A percentile compares a stretch with the other conserved stretches of the same genome.
Evolutionary conservation across 2,113 vertebrate genomes (phyloP).

Genomic region (Perognathus longimembris): DNA sequence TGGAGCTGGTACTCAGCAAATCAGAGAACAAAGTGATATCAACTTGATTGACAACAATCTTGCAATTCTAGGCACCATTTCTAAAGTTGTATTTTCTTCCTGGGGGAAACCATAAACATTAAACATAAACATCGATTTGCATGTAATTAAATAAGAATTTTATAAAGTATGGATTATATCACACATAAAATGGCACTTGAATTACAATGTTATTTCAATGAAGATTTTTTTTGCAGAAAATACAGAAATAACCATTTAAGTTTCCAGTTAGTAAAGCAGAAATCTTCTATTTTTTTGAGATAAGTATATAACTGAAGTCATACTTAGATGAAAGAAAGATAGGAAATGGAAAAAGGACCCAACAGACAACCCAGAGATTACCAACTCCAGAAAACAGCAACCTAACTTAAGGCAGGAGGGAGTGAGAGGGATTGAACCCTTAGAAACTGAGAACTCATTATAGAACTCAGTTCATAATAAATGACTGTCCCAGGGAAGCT

Average conservation of each 20-base stretch:
- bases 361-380: neutral
- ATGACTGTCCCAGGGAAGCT: fast-evolving
- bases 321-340: neutral
- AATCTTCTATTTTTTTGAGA: neutral
- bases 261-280: neutral
- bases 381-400: neutral
- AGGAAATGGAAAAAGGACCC: neutral
- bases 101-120: neutral
- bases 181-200: neutral
- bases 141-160: neutral
- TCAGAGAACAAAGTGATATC: neutral
- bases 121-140: neutral
- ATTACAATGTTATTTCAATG: neutral
- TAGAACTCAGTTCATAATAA: fast-evolving
- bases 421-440: fast-evolving
- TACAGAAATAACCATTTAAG: neutral
- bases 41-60: slow-evolving; percentile 12
- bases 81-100: neutral
- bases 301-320: neutral
- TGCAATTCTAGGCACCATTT: neutral
- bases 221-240: neutral
- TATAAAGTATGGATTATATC: neutral
- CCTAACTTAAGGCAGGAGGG: fast-evolving
- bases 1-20: neutral
- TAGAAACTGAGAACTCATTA: fast-evolving